Evolutionary conservation across 2,113 vertebrate genomes (phyloP), one percentile per base, ranked within the genome.

Genomic region (Rhea americana): DNA sequence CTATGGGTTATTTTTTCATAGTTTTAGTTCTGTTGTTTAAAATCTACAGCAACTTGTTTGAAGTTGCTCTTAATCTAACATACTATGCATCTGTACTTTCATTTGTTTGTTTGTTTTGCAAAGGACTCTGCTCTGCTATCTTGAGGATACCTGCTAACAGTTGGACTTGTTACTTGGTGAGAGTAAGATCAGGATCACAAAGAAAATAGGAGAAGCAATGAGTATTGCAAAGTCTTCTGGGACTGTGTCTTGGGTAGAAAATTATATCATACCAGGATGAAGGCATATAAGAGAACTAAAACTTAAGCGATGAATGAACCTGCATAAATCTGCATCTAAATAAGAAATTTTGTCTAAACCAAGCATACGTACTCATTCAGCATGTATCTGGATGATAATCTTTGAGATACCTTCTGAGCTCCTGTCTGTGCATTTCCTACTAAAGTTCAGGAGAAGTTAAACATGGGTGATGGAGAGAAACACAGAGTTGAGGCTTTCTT

Each of bases 401-500:
- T 50, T 47, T 17, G 48, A 79, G 83, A 41, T 82, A 66, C 71
- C 20, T 87, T 68, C 65, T 28, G 43, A 84, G 58, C 47, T 91
- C 66, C 87, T 73, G 61, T 41, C 21, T 55, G n/a, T 68, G 76
- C 47, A 28, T 93, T 85, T 78, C 65, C 65, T 78, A 17, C 47
- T 51, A 90, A 82, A 86, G 83, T 87, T 91, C 88, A 58, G 20
- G 85, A 92, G 90, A 89, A 95, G 90, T 95, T 90, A 82, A 90
- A 91, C 77, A 73, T 32, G 67, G 1, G 5, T 89, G 68, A 86
- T 26, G 79, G 90, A 86, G 79, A 76, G 88, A 65, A 91, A 74
- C 76, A 1, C 4, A 7, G 85, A 79, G 88, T 28, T 47, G 50
- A 68, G 76, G 81, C 90, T 95, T 94, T 91, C 82, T 91, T 58